These are phyloP conservation scores for Pandion haliaetus DNA, from an alignment of 2,113 vertebrate genomes.

Conservation along the genomic window DNA sequence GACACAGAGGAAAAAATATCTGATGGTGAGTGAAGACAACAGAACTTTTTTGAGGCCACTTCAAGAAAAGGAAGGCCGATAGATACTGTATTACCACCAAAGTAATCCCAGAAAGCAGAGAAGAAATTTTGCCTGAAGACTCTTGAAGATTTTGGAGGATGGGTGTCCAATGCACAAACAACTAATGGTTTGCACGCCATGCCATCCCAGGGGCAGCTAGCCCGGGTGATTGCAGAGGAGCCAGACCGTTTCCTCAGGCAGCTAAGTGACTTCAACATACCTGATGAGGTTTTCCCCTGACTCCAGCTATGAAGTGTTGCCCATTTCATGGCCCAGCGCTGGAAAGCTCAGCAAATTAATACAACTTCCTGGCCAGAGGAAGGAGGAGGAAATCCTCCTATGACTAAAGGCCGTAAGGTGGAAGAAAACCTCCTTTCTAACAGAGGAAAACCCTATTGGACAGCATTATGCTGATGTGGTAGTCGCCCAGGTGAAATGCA, in stretches of 20 bases:
- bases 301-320: neutral
- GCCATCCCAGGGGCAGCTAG: accelerated
- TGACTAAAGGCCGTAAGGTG: neutral
- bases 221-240: neutral
- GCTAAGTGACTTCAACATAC: neutral
- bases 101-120: neutral
- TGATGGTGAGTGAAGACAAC: neutral
- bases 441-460: neutral
- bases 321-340: neutral
- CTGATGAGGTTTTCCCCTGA: neutral
- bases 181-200: neutral
- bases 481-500: neutral
- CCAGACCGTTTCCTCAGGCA: neutral
- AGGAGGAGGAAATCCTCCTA: neutral
- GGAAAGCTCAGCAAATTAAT: neutral
- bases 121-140: neutral
- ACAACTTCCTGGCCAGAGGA: neutral
- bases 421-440: neutral
- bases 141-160: neutral
- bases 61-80: neutral
- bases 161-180: neutral
- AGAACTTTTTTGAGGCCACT: neutral
- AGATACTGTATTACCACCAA: neutral
- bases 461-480: neutral
- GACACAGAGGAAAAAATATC: neutral